phyloP scores from a whole-genome alignment of 2,888 invertebrate species.

The Netelia melanura region DNA sequence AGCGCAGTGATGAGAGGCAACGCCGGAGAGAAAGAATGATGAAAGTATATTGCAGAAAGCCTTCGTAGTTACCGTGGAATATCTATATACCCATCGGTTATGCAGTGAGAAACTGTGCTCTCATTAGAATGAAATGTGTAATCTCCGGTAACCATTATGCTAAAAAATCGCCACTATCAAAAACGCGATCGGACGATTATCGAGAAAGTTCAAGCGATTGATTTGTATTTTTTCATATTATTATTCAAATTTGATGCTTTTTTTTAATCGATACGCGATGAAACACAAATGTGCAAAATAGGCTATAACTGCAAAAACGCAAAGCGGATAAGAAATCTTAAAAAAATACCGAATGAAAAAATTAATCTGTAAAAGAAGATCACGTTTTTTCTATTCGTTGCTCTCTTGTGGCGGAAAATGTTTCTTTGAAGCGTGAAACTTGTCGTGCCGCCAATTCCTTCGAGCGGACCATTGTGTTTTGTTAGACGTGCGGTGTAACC shows the following conservation, averaged over 20 bases:
- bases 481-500: not conserved
- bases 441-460: conserved; percentile 6
- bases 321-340: not conserved
- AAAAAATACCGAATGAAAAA: not conserved
- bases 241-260: not conserved
- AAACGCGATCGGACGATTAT: conserved; percentile 16
- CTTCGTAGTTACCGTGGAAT: conserved; percentile 45
- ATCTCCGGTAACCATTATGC: conserved; percentile 32
- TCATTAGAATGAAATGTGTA: conserved; percentile 37
- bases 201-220: conserved; percentile 40
- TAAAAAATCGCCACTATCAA: conserved; percentile 2
- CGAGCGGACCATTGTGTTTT: conserved; percentile 21
- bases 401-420: not conserved
- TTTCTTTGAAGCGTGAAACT: conserved; percentile 2
- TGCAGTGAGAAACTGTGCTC: conserved; percentile 27
- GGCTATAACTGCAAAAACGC: not conserved
- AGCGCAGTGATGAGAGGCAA: conserved; percentile 7
- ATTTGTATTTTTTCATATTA: not conserved
- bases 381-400: not conserved
- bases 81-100: conserved; percentile 29
- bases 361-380: not conserved
- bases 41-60: conserved; percentile 46
- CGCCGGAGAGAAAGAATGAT: conserved; percentile 12
- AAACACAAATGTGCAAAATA: not conserved
- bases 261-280: conserved; percentile 1